Evolutionary conservation across 2,113 vertebrate genomes (phyloP), one percentile per base, ranked within the genome.

Genomic region (Microtus montanus): DNA sequence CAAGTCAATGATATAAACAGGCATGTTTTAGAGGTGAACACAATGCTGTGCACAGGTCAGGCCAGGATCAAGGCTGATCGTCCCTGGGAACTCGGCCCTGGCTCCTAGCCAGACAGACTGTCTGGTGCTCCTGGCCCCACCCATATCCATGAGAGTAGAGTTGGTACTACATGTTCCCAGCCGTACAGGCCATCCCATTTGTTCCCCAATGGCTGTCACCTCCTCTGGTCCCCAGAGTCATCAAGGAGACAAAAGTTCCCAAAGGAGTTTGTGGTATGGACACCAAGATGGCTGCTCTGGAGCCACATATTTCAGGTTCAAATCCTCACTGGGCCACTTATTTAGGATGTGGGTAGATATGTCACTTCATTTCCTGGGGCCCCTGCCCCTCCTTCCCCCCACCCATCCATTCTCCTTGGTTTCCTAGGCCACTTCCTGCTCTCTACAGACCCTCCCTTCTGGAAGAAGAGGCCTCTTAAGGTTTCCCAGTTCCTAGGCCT

Each of bases 401-500:
- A 77, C 35, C n/a, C 17, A 13, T 63, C 74, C 44, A 33, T 77
- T 91, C 68, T 17, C 58, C 22, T 35, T 52, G 71, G 38, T 41
- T 74, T 24, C 38, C 73, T 41, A 61, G 17, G 6, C 73, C 86
- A 92, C 7, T 26, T 89, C 68, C 63, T 91, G n/a, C 61, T 66
- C 68, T 61, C 87, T 61, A 6, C 0, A 75, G 87, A 44, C 83
- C n/a, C 49, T 89, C 71, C 64, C 30, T 87, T 87, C 93, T 58
- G 11, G 70, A 80, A 95, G 58, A n/a, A 84, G 41, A 85, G 44
- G 52, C n/a, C 68, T 64, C 71, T 84, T 8, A 35, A 88, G 95
- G 30, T 70, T 80, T 64, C 15, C 41, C 64, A 91, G 80, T 95
- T 96, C 96, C 89, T 87, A 95, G 95, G 94, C 79, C 78, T 90